Percentiles rank a stretch among this genome's conserved stretches.
phyloP scores from a whole-genome alignment of 2,113 vertebrate genomes.

The Rana temporaria region DNA sequence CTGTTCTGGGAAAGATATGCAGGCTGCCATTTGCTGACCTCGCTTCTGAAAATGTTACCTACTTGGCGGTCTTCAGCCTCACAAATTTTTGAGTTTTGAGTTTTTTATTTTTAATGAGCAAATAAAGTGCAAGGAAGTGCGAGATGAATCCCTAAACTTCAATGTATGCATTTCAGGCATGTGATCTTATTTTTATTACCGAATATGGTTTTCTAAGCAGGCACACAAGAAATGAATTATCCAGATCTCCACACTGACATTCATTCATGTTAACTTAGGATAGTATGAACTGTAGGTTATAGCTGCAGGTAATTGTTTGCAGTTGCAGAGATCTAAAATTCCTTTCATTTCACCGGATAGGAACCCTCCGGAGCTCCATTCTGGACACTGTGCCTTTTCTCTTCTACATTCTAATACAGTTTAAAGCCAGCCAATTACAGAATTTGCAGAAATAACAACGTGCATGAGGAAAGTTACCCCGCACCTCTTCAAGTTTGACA shows the following conservation, averaged over 20 bases:
- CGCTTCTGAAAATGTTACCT: too few species aligned
- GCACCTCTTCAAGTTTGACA: not conserved
- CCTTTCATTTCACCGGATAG: conserved; percentile 20
- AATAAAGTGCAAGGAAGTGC: too few species aligned
- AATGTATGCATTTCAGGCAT: too few species aligned
- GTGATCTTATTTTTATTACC: too few species aligned
- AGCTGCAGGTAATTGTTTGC: conserved; percentile 22
- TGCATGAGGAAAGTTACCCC: not conserved
- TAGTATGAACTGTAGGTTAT: conserved; percentile 15
- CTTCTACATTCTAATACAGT: not conserved
- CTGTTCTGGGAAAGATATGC: too few species aligned
- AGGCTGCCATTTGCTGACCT: too few species aligned
- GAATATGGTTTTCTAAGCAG: not conserved
- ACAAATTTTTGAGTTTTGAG: too few species aligned
- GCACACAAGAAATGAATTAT: conserved; percentile 10
- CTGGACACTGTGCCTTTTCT: not conserved
- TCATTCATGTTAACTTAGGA: not conserved
- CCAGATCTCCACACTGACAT: not conserved
- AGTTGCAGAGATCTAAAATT: conserved; percentile 24
- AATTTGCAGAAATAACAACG: conserved; percentile 33
- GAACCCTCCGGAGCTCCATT: not conserved
- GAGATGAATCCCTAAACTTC: too few species aligned
- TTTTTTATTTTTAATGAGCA: too few species aligned
- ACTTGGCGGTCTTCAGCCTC: too few species aligned
- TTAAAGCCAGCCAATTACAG: conserved; percentile 23